Percentiles rank a stretch among this genome's conserved stretches.
Evolutionary conservation across 2,113 vertebrate genomes (phyloP).

Genomic region (Xiphophorus maculatus): DNA sequence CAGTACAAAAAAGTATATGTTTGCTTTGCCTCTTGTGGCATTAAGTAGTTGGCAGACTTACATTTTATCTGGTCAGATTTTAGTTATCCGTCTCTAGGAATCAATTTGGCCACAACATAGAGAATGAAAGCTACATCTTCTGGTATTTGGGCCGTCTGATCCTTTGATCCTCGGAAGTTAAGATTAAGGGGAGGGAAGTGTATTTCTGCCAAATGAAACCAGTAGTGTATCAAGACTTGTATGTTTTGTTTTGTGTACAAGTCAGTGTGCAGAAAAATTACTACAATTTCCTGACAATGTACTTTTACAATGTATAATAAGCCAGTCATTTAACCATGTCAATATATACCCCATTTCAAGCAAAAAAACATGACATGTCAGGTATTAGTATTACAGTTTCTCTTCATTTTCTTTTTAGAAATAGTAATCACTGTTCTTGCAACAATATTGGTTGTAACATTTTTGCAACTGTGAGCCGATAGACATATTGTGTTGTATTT

Average conservation of each 20-base stretch:
- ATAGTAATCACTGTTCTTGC: not conserved
- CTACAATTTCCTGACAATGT: not conserved
- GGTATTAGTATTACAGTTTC: not conserved
- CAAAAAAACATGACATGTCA: not conserved
- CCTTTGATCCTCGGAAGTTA: conserved; percentile 12
- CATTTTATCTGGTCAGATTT: conserved; percentile 27
- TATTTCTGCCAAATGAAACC: conserved; percentile 19
- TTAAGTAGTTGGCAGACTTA: conserved; percentile 24
- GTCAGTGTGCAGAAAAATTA: not conserved
- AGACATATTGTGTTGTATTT: not conserved
- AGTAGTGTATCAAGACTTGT: not conserved
- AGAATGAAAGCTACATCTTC: conserved; percentile 9
- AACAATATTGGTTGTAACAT: not conserved
- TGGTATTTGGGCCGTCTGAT: not conserved
- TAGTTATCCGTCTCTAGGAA: conserved; percentile 1
- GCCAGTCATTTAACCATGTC: not conserved
- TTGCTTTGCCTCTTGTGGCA: conserved; percentile 8
- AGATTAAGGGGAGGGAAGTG: conserved; percentile 6
- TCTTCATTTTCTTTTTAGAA: not conserved
- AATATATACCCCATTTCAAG: too few species aligned
- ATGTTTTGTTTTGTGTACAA: not conserved
- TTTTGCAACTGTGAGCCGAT: not conserved
- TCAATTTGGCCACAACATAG: not conserved
- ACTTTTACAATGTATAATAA: not conserved
- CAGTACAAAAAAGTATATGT: conserved; percentile 36